Evolutionary conservation across 2,888 invertebrate species (phyloP).

Genomic region (Campaea margaritaria): DNA sequence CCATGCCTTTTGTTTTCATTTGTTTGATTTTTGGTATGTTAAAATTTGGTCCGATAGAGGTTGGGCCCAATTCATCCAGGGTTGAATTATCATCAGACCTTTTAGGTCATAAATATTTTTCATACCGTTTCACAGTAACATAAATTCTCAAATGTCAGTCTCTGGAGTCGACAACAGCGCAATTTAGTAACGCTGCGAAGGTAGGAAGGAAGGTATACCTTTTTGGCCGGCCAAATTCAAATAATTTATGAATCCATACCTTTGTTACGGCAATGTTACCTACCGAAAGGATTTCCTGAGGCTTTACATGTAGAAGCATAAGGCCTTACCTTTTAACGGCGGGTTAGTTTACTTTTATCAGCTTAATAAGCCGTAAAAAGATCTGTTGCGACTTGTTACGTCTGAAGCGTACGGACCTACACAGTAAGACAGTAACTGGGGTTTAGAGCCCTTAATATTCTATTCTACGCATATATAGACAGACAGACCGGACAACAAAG

Average conservation of each 20-base stretch:
- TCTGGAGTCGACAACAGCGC: constrained; percentile 27
- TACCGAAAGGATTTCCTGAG: constrained; percentile 4
- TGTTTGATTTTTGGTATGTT: constrained; percentile 1
- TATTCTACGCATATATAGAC: no score
- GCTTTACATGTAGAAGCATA: not conserved
- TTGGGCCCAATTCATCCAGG: constrained; percentile 12
- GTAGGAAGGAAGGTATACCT: constrained; percentile 21
- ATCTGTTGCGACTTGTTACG: no score
- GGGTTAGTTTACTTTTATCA: not conserved
- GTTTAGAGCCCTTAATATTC: no score
- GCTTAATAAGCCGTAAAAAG: not conserved
- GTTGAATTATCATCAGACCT: constrained; percentile 28
- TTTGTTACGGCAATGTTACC: constrained; percentile 13
- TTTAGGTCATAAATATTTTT: constrained; percentile 32
- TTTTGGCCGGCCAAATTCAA: constrained; percentile 16
- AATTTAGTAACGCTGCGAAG: constrained; percentile 24
- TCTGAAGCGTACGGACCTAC: no score
- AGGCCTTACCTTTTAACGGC: not conserved
- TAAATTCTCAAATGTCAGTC: constrained; percentile 30
- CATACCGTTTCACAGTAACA: constrained; percentile 28
- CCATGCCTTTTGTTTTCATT: constrained; percentile 8
- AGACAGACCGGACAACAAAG: no score
- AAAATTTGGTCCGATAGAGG: constrained; percentile 6
- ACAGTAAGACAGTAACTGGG: no score
- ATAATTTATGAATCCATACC: constrained; percentile 21